Evolutionary conservation across 2,888 invertebrate species (phyloP).

Genomic region (Sminthurides aquaticus): DNA sequence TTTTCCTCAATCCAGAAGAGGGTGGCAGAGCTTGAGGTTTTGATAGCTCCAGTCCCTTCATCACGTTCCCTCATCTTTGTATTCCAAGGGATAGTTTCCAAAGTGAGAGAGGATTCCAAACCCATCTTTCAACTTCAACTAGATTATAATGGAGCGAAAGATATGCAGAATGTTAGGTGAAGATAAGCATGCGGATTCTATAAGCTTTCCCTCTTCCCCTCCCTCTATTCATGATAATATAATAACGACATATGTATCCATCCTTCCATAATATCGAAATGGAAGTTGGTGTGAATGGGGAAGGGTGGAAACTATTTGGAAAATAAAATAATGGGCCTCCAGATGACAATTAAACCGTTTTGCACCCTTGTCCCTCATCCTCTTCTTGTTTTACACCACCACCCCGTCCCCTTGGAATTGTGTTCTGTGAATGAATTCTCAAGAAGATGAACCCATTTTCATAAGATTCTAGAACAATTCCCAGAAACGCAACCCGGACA

Average conservation of each 20-base stretch:
- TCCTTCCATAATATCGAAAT: background rate
- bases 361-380: constrained; percentile 19
- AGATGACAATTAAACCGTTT: constrained; percentile 24
- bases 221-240: background rate
- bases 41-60: too few relatives aligned
- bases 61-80: background rate
- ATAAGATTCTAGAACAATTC: too few relatives aligned
- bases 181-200: background rate
- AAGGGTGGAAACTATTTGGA: background rate
- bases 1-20: too few relatives aligned
- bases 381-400: too few relatives aligned
- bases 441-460: too few relatives aligned
- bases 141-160: background rate
- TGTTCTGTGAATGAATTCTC: too few relatives aligned
- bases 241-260: background rate
- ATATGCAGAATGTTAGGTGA: background rate
- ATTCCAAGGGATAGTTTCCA: background rate
- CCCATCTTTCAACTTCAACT: background rate
- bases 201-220: background rate
- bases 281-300: background rate
- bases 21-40: too few relatives aligned
- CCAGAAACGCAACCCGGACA: too few relatives aligned
- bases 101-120: background rate
- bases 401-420: too few relatives aligned
- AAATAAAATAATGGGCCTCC: constrained; percentile 20